Evolutionary conservation across 2,888 invertebrate genomes (phyloP), one percentile per base, ranked within the genome.

Genomic region (Acholoe squamosa): DNA sequence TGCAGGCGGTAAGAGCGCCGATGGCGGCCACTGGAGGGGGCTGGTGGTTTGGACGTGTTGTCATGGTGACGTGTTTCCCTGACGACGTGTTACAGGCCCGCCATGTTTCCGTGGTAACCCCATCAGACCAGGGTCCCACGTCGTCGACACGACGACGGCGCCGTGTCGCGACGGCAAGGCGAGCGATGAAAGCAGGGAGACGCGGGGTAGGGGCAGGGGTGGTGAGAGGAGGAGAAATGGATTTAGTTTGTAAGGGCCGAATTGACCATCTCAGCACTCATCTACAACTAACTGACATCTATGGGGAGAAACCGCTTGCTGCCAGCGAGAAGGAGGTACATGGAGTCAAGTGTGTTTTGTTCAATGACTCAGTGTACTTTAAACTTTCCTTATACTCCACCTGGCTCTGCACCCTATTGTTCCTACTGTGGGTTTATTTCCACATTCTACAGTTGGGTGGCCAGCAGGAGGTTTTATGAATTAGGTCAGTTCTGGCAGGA

Each of bases 81-180:
- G 61, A n/a, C 61, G 61, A 61, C 61, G 61, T 61, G 61, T 61
- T 61, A 61, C 61, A 19, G 61, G 22, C 12, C n/a, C 61, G 61
- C 19, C 61, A 19, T 61, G 61, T 61, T 71, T 71, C 71, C 71
- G 25, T 28, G 71, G 71, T 71, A 71, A 71, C 71, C 71, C 71
- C 71, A 71, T 71, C 71, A 71, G 71, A 71, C 71, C 5, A 25
- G n/a, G 71, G n/a, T 28, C n/a, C 25, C 28, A 71, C 71, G 71
- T 28, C 71, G 71, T 7, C 71, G 71, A 71, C 71, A 71, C 25
- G 71, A 71, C 71, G 71, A 22, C 25, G 19, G 71, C 71, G 71
- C 71, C 71, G 28, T 71, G 71, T 71, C 25, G 71, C n/a, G 28
- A 5, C 71, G 28, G 25, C 71, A 3, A 19, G 61, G 61, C 61